Evolutionary conservation across 2,113 vertebrate genomes (phyloP).

Genomic region (Microtus ochrogaster): DNA sequence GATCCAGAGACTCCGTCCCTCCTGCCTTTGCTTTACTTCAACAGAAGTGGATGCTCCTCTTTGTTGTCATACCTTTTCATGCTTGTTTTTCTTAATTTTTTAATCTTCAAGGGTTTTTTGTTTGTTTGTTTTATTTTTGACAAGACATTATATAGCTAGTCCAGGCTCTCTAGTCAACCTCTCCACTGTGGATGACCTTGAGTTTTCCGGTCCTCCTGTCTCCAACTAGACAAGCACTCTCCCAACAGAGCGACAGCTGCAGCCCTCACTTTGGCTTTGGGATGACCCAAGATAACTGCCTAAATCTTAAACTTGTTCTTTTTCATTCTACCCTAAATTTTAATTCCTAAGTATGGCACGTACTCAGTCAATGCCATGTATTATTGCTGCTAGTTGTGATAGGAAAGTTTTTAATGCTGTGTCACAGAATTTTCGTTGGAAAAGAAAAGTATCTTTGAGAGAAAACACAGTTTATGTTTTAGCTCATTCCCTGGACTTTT

Average conservation of each 20-base stretch:
- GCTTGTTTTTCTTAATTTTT: not conserved
- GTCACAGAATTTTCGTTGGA: slow-evolving; percentile 28
- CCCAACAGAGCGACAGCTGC: not conserved
- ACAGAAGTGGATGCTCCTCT: not conserved
- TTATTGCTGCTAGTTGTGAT: not conserved
- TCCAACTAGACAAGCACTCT: not conserved
- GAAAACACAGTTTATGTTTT: slow-evolving; percentile 47
- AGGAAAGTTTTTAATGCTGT: not conserved
- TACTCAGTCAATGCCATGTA: not conserved
- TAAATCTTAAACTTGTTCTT: not conserved
- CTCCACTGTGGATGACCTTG: not conserved
- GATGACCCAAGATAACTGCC: slow-evolving; percentile 18
- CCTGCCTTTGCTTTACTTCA: slow-evolving; percentile 26
- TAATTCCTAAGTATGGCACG: not conserved
- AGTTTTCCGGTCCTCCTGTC: not conserved
- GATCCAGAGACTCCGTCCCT: not conserved
- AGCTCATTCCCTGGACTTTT: not conserved
- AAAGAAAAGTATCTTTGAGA: slow-evolving; percentile 51
- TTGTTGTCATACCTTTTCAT: not conserved
- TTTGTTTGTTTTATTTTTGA: too few relatives aligned
- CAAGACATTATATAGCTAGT: not conserved
- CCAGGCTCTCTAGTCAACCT: not conserved
- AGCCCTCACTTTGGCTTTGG: slow-evolving; percentile 10
- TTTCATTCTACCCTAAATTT: not conserved
- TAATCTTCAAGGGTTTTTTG: not conserved